A percentile compares a stretch with the other conserved stretches of the same genome.
Conservation (phyloP, 2,113 vertebrate species). For the Cnemophilus loriae region DNA sequence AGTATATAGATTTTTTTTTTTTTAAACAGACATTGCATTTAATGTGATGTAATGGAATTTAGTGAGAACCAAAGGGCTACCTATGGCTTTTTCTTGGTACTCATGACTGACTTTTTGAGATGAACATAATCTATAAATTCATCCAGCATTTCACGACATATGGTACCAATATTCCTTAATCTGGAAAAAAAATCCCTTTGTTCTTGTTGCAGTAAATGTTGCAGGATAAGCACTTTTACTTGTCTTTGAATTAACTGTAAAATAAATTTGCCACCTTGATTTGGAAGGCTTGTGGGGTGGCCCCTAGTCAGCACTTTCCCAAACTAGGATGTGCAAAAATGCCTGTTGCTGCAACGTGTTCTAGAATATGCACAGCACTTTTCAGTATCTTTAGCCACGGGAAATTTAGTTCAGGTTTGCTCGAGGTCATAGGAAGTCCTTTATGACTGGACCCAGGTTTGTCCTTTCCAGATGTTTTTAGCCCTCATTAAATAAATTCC, state of each 20-base stretch:
- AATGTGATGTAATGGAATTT: not conserved
- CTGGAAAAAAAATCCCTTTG: not conserved
- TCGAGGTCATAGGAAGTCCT: conserved; percentile 36
- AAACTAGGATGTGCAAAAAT: not conserved
- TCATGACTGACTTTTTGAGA: not conserved
- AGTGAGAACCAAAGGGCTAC: not conserved
- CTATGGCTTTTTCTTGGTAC: not conserved
- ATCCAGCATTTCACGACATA: not conserved
- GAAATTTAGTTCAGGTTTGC: not conserved
- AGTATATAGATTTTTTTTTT: not conserved
- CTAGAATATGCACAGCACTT: not conserved
- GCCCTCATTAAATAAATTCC: conserved; percentile 25
- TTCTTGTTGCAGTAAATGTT: not conserved
- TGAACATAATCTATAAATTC: not conserved
- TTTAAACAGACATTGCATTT: not conserved
- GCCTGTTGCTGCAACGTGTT: rapidly evolving
- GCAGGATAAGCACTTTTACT: not conserved
- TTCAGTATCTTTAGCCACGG: not conserved
- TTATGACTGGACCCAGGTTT: conserved; percentile 12
- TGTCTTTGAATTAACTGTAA: not conserved
- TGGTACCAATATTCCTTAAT: not conserved
- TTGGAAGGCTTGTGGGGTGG: not conserved
- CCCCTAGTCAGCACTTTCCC: not conserved
- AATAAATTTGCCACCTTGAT: not conserved
- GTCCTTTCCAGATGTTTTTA: conserved; percentile 34